These are phyloP conservation scores for Idris sp. DNA, from an alignment of 1,140 invertebrate species.

Conservation along the genomic window DNA sequence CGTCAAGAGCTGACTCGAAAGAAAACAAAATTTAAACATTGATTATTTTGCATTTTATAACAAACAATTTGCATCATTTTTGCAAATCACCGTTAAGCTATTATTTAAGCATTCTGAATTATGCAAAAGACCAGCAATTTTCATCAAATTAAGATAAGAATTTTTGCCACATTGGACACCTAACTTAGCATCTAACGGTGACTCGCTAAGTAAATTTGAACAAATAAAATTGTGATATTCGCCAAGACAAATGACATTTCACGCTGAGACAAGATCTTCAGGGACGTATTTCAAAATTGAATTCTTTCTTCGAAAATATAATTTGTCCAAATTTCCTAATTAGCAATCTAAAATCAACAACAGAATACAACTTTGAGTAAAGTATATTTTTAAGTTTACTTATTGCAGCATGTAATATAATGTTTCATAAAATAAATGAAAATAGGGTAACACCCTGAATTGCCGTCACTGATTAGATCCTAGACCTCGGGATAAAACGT, in stretches of 20 bases:
- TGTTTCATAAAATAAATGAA: no score
- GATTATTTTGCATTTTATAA: no score
- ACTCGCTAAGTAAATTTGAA: slow-evolving; percentile 17
- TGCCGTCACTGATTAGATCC: neutral
- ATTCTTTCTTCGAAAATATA: no score
- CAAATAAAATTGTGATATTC: slow-evolving; percentile 38
- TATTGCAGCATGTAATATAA: no score
- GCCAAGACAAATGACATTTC: slow-evolving; percentile 26
- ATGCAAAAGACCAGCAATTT: slow-evolving; percentile 41
- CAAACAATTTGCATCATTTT: no score
- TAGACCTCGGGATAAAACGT: slow-evolving; percentile 13
- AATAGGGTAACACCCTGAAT: neutral
- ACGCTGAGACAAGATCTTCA: slow-evolving; percentile 20
- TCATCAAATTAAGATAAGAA: slow-evolving; percentile 32
- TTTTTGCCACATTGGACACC: slow-evolving; percentile 39
- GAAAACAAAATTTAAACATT: no score
- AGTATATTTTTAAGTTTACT: no score
- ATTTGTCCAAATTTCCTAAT: no score
- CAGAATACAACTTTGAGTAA: no score
- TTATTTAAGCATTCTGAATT: slow-evolving; percentile 38
- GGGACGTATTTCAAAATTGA: no score
- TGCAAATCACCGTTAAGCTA: slow-evolving; percentile 17
- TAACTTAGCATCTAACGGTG: slow-evolving; percentile 42
- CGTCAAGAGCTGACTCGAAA: slow-evolving; percentile 6
- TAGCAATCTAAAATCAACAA: no score